Evolutionary conservation across 2,113 vertebrate genomes (phyloP).

Genomic region (Colaptes auratus): DNA sequence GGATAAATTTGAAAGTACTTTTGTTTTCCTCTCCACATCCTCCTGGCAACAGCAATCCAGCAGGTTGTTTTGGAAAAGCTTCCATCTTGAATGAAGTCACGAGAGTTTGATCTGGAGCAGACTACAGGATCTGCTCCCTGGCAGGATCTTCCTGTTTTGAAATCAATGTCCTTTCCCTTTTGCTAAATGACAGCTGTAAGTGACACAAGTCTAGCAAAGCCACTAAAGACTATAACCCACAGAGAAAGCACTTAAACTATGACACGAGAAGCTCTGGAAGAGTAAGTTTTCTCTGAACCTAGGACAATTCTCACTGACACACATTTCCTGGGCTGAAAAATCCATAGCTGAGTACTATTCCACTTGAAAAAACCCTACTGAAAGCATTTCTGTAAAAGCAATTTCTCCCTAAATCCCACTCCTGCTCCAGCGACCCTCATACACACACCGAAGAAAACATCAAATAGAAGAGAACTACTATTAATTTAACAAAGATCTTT

Average conservation of each 20-base stretch:
- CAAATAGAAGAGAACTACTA: not conserved
- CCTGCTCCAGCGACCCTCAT: not conserved
- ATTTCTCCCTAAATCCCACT: not conserved
- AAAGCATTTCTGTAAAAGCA: not conserved
- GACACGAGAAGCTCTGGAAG: not conserved
- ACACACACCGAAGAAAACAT: not conserved
- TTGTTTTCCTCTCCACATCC: not conserved
- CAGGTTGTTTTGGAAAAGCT: not conserved
- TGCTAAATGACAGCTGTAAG: not conserved
- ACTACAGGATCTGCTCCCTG: not conserved
- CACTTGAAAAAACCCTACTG: not conserved
- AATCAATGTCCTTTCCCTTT: not conserved
- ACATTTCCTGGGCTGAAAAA: slow-evolving; percentile 1
- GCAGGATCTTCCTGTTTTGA: not conserved
- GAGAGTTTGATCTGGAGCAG: not conserved
- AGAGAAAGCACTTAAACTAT: not conserved
- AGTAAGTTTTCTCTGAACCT: not conserved
- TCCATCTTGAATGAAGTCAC: not conserved
- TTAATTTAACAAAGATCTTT: not conserved
- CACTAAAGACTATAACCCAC: not conserved
- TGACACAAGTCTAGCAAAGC: not conserved
- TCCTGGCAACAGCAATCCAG: not conserved
- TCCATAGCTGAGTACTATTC: not conserved
- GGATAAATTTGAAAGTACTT: not conserved
- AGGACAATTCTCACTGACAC: not conserved